phyloP scores from a whole-genome alignment of 2,888 invertebrate genomes.

The Tipula vernalis region DNA sequence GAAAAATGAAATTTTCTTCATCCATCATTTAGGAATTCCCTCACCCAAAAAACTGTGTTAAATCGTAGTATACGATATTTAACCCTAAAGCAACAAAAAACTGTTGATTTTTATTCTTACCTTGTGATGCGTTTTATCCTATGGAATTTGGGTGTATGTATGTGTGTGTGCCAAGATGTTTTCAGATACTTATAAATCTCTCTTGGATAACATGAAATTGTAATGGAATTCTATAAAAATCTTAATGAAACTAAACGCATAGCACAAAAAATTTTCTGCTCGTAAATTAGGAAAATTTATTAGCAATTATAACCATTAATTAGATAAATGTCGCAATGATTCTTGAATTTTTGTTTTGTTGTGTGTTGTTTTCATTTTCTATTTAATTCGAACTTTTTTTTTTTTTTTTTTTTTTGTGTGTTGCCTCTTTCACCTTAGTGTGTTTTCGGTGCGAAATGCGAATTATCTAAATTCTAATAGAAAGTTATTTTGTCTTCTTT shows the following conservation, averaged over 20 bases:
- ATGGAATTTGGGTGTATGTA: background rate
- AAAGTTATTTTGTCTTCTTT: background rate
- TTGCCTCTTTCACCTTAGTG: background rate
- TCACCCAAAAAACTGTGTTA: background rate
- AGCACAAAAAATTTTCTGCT: background rate
- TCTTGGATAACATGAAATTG: background rate
- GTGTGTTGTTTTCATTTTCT: background rate
- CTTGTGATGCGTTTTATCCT: background rate
- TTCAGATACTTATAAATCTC: background rate
- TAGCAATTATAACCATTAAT: background rate
- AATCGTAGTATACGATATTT: no score
- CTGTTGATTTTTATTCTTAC: background rate
- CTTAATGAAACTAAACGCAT: background rate
- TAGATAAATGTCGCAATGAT: slow-evolving; percentile 4
- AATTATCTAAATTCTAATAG: background rate
- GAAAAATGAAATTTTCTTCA: background rate
- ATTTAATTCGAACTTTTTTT: background rate
- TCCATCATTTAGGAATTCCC: background rate
- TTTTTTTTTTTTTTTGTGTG: background rate
- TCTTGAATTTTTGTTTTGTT: background rate
- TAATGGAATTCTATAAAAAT: background rate
- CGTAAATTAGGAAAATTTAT: background rate
- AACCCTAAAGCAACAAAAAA: background rate
- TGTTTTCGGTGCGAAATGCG: background rate
- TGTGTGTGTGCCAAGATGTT: background rate